Evolutionary conservation across 2,113 vertebrate genomes (phyloP), one percentile per base, ranked within the genome.

Genomic region (Cheirogaleus medius): DNA sequence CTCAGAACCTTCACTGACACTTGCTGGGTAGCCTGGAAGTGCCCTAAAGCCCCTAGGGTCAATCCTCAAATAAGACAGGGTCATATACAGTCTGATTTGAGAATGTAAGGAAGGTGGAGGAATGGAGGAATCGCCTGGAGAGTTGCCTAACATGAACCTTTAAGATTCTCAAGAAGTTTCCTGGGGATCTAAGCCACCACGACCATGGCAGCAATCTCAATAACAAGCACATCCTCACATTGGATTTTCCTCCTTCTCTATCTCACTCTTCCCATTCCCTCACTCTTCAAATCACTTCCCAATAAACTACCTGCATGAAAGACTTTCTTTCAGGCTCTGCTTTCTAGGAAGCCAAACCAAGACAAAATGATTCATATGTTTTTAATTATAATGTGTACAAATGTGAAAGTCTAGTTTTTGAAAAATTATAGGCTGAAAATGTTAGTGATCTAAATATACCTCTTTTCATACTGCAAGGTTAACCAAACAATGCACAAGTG

Each of bases 321-420:
- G 34, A 20, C 52, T 81, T 82, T 89, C 39, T 78, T 90, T 93
- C 18, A 66, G 13, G 13, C 20, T 95, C 63, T 91, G 82, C 68
- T 88, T 95, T 95, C n/a, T 84, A 39, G 18, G 44, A 88, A 95
- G 20, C 18, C 82, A 92, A 85, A 58, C 17, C 39, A 87, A 94
- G 37, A 88, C 21, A 95, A 80, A 87, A 81, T 77, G 44, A 92
- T 27, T 94, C 71, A 60, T 78, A 52, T 81, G n/a, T n/a, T n/a
- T 56, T 94, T 71, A 92, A 95, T 49, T 44, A 74, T 39, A 83
- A 66, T 32, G 12, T 49, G 8, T 23, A 8, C 3, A 77, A 86
- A 54, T 66, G 37, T 77, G 66, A 92, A 78, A 76, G 39, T 37
- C 44, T 82, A 47, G 14, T 14, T 81, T 95, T 84, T 71, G 15